These are phyloP conservation scores for Mythimna loreyi DNA, from an alignment of 2,888 invertebrate species.

Conservation along the genomic window DNA sequence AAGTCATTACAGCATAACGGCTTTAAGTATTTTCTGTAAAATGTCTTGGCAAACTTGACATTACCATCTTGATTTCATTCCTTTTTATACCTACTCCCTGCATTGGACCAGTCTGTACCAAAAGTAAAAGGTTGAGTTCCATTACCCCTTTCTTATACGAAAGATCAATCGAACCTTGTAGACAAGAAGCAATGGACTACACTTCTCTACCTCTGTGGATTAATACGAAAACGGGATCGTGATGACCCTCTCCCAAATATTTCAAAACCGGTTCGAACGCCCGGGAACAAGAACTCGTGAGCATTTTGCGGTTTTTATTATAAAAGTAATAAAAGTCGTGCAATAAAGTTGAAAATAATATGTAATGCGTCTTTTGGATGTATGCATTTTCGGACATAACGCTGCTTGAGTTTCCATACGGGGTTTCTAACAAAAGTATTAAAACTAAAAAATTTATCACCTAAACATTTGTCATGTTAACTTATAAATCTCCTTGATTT, in stretches of 20 bases:
- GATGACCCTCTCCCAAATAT: slow-evolving; percentile 63
- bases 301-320: slow-evolving; percentile 50
- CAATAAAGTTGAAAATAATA: slow-evolving; percentile 38
- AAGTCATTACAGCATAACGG: slow-evolving; percentile 25
- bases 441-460: too few relatives aligned
- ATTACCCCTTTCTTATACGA: neutral
- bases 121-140: neutral
- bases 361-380: slow-evolving; percentile 16
- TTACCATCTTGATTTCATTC: slow-evolving; percentile 61
- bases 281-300: slow-evolving; percentile 47
- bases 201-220: neutral
- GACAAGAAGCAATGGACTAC: slow-evolving; percentile 26
- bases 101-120: neutral
- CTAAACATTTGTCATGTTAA: too few relatives aligned
- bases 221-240: slow-evolving; percentile 36
- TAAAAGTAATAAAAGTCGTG: slow-evolving; percentile 46
- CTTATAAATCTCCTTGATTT: too few relatives aligned
- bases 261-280: slow-evolving; percentile 63
- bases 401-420: neutral
- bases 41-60: slow-evolving; percentile 24
- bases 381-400: slow-evolving; percentile 16
- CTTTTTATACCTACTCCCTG: slow-evolving; percentile 8
- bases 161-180: neutral
- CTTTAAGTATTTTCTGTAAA: slow-evolving; percentile 9
- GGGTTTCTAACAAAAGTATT: neutral